A percentile compares a stretch with the other conserved stretches of the same genome.
These are phyloP conservation scores for Acrocephalus scirpaceus DNA, from an alignment of 2,797 vertebrate species.

Conservation along the genomic window DNA sequence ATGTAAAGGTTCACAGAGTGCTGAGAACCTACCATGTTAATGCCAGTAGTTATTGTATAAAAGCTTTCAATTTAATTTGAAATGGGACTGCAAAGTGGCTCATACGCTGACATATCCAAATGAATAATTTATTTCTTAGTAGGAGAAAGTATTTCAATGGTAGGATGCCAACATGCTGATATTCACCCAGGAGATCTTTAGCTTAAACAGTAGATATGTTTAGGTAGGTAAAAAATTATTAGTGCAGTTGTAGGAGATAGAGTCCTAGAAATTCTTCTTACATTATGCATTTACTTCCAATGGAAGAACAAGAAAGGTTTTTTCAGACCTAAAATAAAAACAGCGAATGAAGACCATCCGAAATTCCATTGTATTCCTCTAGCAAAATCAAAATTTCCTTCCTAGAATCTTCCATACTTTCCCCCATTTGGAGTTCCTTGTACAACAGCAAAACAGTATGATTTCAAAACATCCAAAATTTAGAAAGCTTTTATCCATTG, in stretches of 20 bases:
- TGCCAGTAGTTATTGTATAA: not conserved
- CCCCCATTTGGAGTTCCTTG: not conserved
- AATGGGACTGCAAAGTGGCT: not conserved
- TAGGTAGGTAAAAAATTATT: not conserved
- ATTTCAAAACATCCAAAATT: not conserved
- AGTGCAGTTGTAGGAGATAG: not conserved
- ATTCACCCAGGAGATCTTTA: not conserved
- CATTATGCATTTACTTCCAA: not conserved
- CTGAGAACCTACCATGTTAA: not conserved
- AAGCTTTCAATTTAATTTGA: conserved; percentile 19
- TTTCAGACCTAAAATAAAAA: not conserved
- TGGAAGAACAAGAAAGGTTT: not conserved
- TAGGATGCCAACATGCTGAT: not conserved
- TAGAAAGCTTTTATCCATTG: not conserved
- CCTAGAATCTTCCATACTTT: not conserved
- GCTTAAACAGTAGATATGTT: not conserved
- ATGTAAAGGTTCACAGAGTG: not conserved
- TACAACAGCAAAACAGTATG: not conserved
- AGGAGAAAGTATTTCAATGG: not conserved
- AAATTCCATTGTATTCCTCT: not conserved
- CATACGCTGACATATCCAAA: not conserved
- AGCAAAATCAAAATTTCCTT: not conserved
- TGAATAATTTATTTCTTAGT: conserved; percentile 16
- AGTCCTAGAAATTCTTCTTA: not conserved
- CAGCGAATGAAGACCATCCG: not conserved